A percentile compares a stretch with the other conserved stretches of the same genome.
Evolutionary conservation across 2,797 vertebrate genomes (phyloP).

Genomic region (Helicolenus hilgendorfi): DNA sequence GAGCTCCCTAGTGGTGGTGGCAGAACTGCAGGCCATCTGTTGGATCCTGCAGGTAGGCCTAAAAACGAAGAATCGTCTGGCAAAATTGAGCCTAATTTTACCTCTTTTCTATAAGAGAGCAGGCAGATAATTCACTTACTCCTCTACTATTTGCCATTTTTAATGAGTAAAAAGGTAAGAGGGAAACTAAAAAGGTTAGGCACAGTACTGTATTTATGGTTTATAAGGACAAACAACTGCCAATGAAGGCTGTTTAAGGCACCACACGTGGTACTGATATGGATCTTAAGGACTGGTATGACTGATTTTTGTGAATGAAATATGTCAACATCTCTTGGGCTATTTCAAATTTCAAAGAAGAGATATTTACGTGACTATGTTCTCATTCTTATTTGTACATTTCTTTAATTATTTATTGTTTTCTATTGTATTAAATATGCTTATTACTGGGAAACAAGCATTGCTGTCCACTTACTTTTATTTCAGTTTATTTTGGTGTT

Average conservation of each 20-base stretch:
- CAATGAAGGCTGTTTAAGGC: no score
- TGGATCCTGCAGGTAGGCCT: neutral
- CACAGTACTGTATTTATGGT: no score
- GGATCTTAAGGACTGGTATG: neutral
- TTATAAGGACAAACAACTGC: neutral
- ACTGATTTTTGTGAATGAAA: neutral
- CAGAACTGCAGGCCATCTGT: constrained; percentile 55
- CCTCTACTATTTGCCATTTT: neutral
- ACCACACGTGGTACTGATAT: neutral
- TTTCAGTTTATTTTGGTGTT: neutral
- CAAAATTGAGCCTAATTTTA: neutral
- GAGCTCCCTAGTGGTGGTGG: constrained; percentile 5
- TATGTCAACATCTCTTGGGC: no score
- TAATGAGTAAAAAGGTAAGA: neutral
- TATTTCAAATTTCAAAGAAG: no score
- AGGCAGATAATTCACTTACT: neutral
- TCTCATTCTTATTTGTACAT: neutral
- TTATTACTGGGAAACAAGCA: neutral
- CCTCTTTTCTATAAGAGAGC: neutral
- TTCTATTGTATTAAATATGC: neutral
- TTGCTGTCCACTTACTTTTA: neutral
- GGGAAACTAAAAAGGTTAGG: no score
- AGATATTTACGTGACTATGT: neutral
- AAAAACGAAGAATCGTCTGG: neutral
- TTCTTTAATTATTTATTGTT: neutral